Base-by-base conservation (phyloP, 37 sponge, comb jelly and placozoan genomes). In the Bolinopsis microptera region DNA sequence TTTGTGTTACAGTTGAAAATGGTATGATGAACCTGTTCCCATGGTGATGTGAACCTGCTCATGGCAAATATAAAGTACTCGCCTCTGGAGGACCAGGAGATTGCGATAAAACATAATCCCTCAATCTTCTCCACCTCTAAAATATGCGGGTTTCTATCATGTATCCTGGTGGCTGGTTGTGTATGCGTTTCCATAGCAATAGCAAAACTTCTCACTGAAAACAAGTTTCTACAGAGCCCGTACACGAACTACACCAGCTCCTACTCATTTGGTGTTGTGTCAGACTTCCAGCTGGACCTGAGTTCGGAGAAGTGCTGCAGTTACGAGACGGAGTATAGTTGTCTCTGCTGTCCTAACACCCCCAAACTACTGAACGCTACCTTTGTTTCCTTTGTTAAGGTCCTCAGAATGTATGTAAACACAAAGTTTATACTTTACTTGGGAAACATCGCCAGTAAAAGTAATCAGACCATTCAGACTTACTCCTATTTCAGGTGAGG, bases 321-420 rank as follows among this genome's bases (percentile, higher is more conserved):
- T 9, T 86, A 39, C 39, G 90, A 86, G 2, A 39, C 90, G 9
- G 36, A 86, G 26, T 40, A 41, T 23, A 86, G 90, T 86, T 86
- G 90, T 23, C 13, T 86, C 0, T 86, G 90, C 26, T 86, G 90
- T 27, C 90, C 90, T 2, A 86, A 39, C 90, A 86, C 38, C 48
- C 48, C 32, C 3, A 41, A 13, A 8, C 90, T 86, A 22, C 90
- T 86, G 48, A 86, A 86, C 26, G 90, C 90, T 24, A 86, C 90
- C 0, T 86, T 86, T 27, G 3, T 24, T 22, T 86, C 90, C 26
- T 38, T 86, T 40, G 90, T 86, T 0, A 41, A 39, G 61, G 35
- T 86, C 35, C 90, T 86, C 16, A 86, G 61, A 26, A 86, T 86
- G 90, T 86, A 86, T 86, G 90, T 86, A 0, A 86, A 86, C 26